Base-by-base conservation (phyloP, 2,888 invertebrate genomes). In the Platycnemis pennipes region DNA sequence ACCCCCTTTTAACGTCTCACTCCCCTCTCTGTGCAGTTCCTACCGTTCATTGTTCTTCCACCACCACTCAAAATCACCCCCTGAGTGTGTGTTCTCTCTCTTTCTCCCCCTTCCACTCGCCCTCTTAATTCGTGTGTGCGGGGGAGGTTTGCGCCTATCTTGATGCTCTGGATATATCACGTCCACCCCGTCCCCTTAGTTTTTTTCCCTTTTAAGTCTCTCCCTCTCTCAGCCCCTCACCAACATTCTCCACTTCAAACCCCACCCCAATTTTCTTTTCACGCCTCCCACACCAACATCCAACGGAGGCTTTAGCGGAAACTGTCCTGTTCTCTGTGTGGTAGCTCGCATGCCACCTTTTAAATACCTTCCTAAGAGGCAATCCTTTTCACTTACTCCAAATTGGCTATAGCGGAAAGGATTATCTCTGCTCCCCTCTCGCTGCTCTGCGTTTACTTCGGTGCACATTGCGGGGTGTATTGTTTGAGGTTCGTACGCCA, bases 311-410 rank as follows among this genome's bases (percentile, higher is more conserved):
- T 77, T 77, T 77, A 16, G 37, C 37, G 77, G 77, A 77, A 77
- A 26, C 77, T 31, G 77, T 77, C 11, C 77, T 37, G 11, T 5
- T 19, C 63, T 63, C 26, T 63, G 31, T 77, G 77, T 8, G 11
- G 77, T 77, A 77, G 37, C 77, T 77, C 37, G 77, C 77, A 37
- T 37, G 8, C 77, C 77, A 77, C 77, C 77, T 77, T 77, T 77
- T 37, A 77, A 77, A 77, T 77, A 77, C 77, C 31, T 31, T 22
- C 69, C 13, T 7, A 13, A 77, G 77, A 77, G 77, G 77, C 77
- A 63, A 91, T 91, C 91, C 91, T 91, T 91, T 63, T 91, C 63
- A 5, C 13, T 69, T 69, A 42, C 69, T 56, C 91, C 69, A 91
- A 91, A 91, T 91, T 91, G 91, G 37, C 91, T 56, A 63, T 91